Evolutionary conservation across 1,140 invertebrate genomes (phyloP).

Genomic region (Drosophila suzukii): DNA sequence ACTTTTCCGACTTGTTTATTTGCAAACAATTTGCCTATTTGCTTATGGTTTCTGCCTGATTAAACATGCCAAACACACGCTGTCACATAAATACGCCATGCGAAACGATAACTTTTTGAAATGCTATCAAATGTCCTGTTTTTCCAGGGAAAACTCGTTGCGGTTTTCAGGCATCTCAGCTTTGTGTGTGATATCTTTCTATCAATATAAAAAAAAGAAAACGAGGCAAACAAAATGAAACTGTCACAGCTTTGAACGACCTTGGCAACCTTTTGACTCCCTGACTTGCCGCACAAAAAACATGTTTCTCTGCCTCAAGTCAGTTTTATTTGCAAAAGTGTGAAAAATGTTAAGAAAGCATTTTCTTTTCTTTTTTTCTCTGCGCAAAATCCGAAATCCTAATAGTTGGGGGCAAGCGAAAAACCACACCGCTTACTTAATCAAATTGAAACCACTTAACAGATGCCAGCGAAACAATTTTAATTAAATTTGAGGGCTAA

Average conservation of each 20-base stretch:
- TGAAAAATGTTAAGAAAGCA: conserved; percentile 21
- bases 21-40: conserved; percentile 64
- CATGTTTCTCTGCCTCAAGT: conserved; percentile 6
- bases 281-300: conserved; percentile 11
- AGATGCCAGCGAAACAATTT: conserved; percentile 41
- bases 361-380: not conserved
- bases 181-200: conserved; percentile 18
- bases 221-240: conserved; percentile 21
- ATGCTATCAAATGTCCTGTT: conserved; percentile 57
- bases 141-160: conserved; percentile 16
- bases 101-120: conserved; percentile 46
- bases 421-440: conserved; percentile 21
- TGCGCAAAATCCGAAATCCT: conserved; percentile 3
- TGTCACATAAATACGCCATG: conserved; percentile 20
- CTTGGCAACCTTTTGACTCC: conserved; percentile 42
- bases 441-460: conserved; percentile 37
- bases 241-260: conserved; percentile 27
- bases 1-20: conserved; percentile 47
- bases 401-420: not conserved
- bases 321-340: conserved; percentile 37
- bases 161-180: conserved; percentile 3
- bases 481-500: conserved; percentile 50
- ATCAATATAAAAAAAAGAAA: conserved; percentile 19
- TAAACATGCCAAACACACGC: conserved; percentile 65
- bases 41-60: conserved; percentile 60